Evolutionary conservation across 2,797 vertebrate genomes (phyloP), one percentile per base, ranked within the genome.

Genomic region (Eulemur mongoz): DNA sequence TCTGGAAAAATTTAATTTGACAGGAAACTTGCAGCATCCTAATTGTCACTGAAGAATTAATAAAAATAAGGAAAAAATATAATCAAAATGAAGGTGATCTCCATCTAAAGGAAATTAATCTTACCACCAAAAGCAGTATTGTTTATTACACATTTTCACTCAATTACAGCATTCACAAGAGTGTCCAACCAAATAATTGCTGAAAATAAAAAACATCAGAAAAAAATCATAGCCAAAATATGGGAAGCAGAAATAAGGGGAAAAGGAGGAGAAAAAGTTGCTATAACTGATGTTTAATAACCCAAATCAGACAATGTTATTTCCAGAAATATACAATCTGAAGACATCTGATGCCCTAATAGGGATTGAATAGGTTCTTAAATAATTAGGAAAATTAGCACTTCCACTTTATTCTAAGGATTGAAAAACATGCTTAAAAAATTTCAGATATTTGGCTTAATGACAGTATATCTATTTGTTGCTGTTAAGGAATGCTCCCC

Each of bases 391-490:
- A 96, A 95, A 90, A 95, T 82, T 13, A 85, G 32, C 17, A 81
- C 32, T 67, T 92, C 43, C 13, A 81, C n/a, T 94, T 92, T 90
- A 95, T 40, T 96, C 50, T 67, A 91, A 97, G 54, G 54, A 93
- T 48, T 93, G n/a, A 84, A 97, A 94, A 96, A 86, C 38, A 92
- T 43, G 50, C 43, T 87, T 81, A 88, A 78, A 52, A 97, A 96
- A 96, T 89, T 81, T 91, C 65, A 95, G 84, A 35, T 96, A 94
- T 86, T 43, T 95, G 95, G 65, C 95, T 97, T 89, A 92, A 94
- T 88, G 78, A 96, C 57, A 92, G 82, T 43, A 48, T 89, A 93
- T 86, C 52, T 96, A 15, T 43, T 94, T 97, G 72, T 54, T 96
- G 76, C 73, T 82, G 17, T 57, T 94, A 95, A 88, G 43, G 73